Base-by-base conservation (phyloP, 2,113 vertebrate genomes). In the Elachura formosa region DNA sequence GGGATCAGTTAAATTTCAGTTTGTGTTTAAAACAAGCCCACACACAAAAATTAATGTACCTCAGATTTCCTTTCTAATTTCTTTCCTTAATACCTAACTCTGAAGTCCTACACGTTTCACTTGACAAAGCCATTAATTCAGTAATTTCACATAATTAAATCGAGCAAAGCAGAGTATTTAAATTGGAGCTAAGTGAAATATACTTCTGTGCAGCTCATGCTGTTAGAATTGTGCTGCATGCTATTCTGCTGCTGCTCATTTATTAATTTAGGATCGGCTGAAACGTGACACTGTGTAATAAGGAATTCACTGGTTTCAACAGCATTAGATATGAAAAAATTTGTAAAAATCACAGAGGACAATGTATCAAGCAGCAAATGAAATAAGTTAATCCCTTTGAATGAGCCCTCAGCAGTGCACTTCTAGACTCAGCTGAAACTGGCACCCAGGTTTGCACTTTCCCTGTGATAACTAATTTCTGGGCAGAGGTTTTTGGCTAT, bases 81-180 rank as follows among this genome's bases (percentile, higher is more conserved):
- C 89, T 89, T 87, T 75, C 78, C 67, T 73, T 81, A 84, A 90
- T 84, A 81, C 76, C n/a, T n/a, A 94, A 94, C 76, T 93, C 92
- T 43, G 61, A 94, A 85, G 72, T 83, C 84, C 85, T 94, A 94
- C 82, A 94, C 10, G 10, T 96, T 95, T 95, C 79, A 71, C 87
- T 96, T 94, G 92, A 96, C 87, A 96, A 96, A 95, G 92, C 94
- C 94, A 92, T 96, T 97, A 96, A 97, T 96, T 96, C 94, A 90
- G 92, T 96, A 96, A 97, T 96, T 96, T 93, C 94, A 88, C 93
- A 63, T 95, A 95, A 97, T 97, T 96, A 97, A 95, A 96, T 93
- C 1, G 87, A 96, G 95, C 82, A 96, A 96, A 96, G 90, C 63
- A 71, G 85, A 95, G 90, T 90, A 94, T 94, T 97, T 96, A 95